phyloP scores from a whole-genome alignment of 2,888 invertebrate genomes.

The Theretra japonica region DNA sequence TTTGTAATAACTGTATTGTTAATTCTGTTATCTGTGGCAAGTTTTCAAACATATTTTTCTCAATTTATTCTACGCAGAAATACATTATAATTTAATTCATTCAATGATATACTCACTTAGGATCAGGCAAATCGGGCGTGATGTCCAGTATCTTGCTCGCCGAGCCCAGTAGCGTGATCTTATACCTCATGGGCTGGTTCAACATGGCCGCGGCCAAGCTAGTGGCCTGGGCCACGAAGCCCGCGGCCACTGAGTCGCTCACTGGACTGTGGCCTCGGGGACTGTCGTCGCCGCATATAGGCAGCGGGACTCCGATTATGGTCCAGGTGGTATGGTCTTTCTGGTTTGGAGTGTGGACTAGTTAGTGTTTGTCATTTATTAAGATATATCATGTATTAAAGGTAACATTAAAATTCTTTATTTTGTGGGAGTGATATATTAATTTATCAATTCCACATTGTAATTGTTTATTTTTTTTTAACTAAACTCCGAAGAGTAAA shows the following conservation, averaged over 20 bases:
- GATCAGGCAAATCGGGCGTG: conserved; percentile 79
- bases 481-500: too few species aligned
- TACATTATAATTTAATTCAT: too few species aligned
- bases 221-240: conserved; percentile 93
- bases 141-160: conserved; percentile 92
- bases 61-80: too few species aligned
- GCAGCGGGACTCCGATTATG: conserved; percentile 65
- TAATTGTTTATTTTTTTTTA: too few species aligned
- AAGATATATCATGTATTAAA: too few species aligned
- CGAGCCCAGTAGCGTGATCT: conserved; percentile 92
- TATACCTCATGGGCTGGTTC: conserved; percentile 94
- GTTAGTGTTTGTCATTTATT: neutral
- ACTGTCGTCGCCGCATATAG: conserved; percentile 69
- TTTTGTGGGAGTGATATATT: too few species aligned
- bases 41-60: too few species aligned
- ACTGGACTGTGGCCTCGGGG: conserved; percentile 70
- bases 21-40: neutral
- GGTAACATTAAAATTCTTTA: too few species aligned
- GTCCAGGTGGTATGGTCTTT: conserved; percentile 64
- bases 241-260: conserved; percentile 93
- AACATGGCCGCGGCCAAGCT: conserved; percentile 92
- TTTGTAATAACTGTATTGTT: too few species aligned
- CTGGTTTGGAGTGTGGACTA: conserved; percentile 46
- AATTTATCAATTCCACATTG: too few species aligned
- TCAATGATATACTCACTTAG: conserved; percentile 60